Evolutionary conservation across 1,140 invertebrate genomes (phyloP), one percentile per base, ranked within the genome.

Genomic region (Leptestheria dahalacensis): DNA sequence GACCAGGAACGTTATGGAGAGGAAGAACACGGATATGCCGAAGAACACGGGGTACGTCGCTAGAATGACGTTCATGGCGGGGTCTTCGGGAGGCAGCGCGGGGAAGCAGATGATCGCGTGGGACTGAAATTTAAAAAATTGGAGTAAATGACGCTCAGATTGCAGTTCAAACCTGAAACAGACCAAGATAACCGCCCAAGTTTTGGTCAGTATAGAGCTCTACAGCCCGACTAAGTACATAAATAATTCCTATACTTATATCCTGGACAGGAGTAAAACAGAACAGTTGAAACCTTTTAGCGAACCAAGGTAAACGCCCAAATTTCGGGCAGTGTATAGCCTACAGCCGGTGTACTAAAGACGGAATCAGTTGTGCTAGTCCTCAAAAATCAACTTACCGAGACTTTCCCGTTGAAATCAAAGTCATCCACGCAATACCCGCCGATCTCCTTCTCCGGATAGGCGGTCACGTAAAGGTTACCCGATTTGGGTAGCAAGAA

Each of bases 11-110:
- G 85, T 86, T 0, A 77, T 73, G 28, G 83, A 60, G 21, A 86
- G 74, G 64, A 86, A 86, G 0, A 82, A 81, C 15, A 84, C 76
- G 1, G 84, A 87, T 4, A 85, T 71, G 0, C 83, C 68, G 66
- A 86, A 77, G 23, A 81, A 82, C 11, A 61, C 23, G 2, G 64
- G 57, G 48, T 15, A 72, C 48, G 0, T 29, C 3, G 26, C 41
- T 3, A 60, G 28, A 0, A 46, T 49, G 12, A 50, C 15, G 18
- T 52, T n/a, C 6, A 50, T 28, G 11, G 50, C 58, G 12, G 26
- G 24, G 20, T 48, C 15, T 10, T 60, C 58, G 23, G 26, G 48
- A 20, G 48, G 18, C n/a, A 15, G 48, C 29, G 12, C 2, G 0
- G 57, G 58, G 18, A 60, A 60, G 28, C 58, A 60, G 2, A 53